Evolutionary conservation across 2,797 vertebrate genomes (phyloP), one percentile per base, ranked within the genome.

Genomic region (Pagetopsis macropterus): DNA sequence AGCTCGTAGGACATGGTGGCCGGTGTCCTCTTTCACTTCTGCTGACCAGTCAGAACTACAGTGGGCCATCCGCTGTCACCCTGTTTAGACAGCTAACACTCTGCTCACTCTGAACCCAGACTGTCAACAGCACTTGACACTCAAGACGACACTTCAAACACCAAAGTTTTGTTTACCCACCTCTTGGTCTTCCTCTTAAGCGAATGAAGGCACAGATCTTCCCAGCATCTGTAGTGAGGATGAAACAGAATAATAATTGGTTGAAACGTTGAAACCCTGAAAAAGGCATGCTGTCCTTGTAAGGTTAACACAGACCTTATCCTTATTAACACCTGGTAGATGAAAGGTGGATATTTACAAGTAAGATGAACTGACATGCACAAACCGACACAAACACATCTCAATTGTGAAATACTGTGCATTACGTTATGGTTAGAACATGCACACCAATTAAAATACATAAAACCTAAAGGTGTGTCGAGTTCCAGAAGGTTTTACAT

Each of bases 171-270:
- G 82, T 84, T 91, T 86, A 86, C 65, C 60, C 73, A 87, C 65
- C 78, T 76, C 80, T 90, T 88, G 84, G 74, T 86, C 68, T 83
- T 79, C 72, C 70, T 84, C 78, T 84, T 41, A 51, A 11, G n/a
- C 19, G 10, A 72, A 49, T 65, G 79, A 76, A 86, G 81, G 62
- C 73, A 58, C 14, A 40, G 56, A 66, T 84, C 65, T 70, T 83
- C 15, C 60, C 70, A 65, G 81, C 88, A 90, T 90, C 85, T 89
- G 84, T 56, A 72, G 72, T 31, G 40, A 75, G 84, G 86, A 87
- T 89, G 79, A 90, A 92, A 92, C 77, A 43, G 72, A 87, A 88
- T 85, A 76, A 82, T 87, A 87, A 90, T 86, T 83, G 64, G 63
- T 84, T 68, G 56, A 68, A 81, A 75, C 63, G 63, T 84, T 68